Base-by-base conservation (phyloP, 2,888 invertebrate genomes). In the Drosophila pseudotakahashii region DNA sequence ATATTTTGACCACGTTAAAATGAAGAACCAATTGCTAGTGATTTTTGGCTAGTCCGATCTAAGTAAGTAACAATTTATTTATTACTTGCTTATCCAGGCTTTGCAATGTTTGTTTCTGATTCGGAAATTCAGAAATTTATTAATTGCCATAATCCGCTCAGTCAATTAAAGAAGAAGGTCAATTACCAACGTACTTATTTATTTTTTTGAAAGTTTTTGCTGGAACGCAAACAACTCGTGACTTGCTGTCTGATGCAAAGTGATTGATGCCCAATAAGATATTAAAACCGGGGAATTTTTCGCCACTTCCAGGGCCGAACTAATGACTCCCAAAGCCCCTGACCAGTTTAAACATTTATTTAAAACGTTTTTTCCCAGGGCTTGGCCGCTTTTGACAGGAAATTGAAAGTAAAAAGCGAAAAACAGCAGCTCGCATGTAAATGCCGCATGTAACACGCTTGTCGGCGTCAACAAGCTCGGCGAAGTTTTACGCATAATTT, bases 401-500 rank as follows among this genome's bases (percentile, higher is more conserved):
- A 75, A 62, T 48, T 36, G 52, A 59, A 45, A 74, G 68, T 51
- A 64, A 75, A 70, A 75, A 53, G 63, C 55, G 63, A 36, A 52
- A 59, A 69, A 55, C 23, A 45, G 51, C 55, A 16, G 57, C 70
- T 42, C 61, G 64, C 62, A 75, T 75, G 71, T 55, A 71, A 75
- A 75, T 66, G 71, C 61, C 71, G 51, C 55, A 48, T 57, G 71
- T 75, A 58, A 67, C 63, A 68, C 54, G 72, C 72, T 75, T 72
- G 57, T 71, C 72, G 71, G 63, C 75, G 72, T 71, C 55, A 72
- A 71, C 75, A 75, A 75, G 75, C 72, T 50, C 54, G 42, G 39
- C 32, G 63, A 75, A 75, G 72, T 75, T 48, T 75, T 75, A 75
- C 67, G 75, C 75, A 75, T 75, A 79, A 79, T 79, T 76, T 75